A percentile compares a stretch with the other conserved stretches of the same genome.
Evolutionary conservation across 2,113 vertebrate genomes (phyloP).

Genomic region (rabbit (Oryctolagus cuniculus)): mOryCun1.1 NC_091447.1:41649501-41650000

Average conservation of each 20-base stretch:
- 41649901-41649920: conserved; percentile 81
- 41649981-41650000: conserved; percentile 78
- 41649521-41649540: background rate
- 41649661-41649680: too few relatives aligned
- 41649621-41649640: too few relatives aligned
- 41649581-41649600: background rate
- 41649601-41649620: background rate
- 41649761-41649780: conserved; percentile 47
- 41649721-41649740: background rate
- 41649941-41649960: conserved; percentile 80
- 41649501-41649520: background rate
- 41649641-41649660: too few relatives aligned
- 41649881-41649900: conserved; percentile 81
- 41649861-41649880: conserved; percentile 84
- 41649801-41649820: conserved; percentile 77
- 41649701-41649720: background rate
- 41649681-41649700: too few relatives aligned
- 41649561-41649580: background rate
- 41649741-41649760: background rate
- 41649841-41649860: conserved; percentile 81
- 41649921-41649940: conserved; percentile 79
- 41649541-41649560: background rate
- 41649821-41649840: conserved; percentile 76
- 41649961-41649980: conserved; percentile 79
- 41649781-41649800: conserved; percentile 32